Evolutionary conservation across 2,797 vertebrate species (phyloP).

Genomic region (Mus caroli): DNA sequence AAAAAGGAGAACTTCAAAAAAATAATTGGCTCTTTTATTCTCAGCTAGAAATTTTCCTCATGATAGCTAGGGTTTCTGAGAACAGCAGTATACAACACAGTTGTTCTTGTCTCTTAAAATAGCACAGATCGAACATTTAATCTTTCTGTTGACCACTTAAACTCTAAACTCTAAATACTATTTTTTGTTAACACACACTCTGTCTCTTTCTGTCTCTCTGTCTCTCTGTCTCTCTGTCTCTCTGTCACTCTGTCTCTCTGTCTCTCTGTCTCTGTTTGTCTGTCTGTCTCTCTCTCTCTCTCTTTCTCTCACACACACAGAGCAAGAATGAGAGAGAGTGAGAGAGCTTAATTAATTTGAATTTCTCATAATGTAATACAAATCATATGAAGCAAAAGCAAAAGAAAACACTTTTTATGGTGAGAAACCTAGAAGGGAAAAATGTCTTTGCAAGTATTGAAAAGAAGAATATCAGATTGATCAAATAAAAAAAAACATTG

Average conservation of each 20-base stretch:
- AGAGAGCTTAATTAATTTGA: neutral
- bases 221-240: too few relatives aligned
- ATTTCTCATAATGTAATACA: slow-evolving; percentile 56
- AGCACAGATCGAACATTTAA: slow-evolving; percentile 81
- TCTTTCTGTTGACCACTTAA: slow-evolving; percentile 81
- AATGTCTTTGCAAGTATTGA: slow-evolving; percentile 25
- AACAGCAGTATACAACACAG: slow-evolving; percentile 80
- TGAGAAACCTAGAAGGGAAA: neutral
- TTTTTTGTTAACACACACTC: slow-evolving; percentile 66
- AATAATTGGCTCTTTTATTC: slow-evolving; percentile 53
- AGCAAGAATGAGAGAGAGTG: neutral
- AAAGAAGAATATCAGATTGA: slow-evolving; percentile 21
- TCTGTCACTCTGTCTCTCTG: too few relatives aligned
- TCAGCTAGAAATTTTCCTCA: slow-evolving; percentile 71
- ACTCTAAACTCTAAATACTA: slow-evolving; percentile 70
- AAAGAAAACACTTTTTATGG: neutral
- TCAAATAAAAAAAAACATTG: slow-evolving; percentile 29
- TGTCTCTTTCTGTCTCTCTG: too few relatives aligned
- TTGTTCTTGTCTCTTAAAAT: slow-evolving; percentile 88
- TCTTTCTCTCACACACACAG: neutral
- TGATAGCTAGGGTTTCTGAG: slow-evolving; percentile 81
- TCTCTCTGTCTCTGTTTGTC: too few relatives aligned
- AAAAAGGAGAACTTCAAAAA: slow-evolving; percentile 80
- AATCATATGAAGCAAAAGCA: slow-evolving; percentile 61
- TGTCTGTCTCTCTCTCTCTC: too few relatives aligned